A percentile compares a stretch with the other conserved stretches of the same genome.
phyloP scores from a whole-genome alignment of 2,888 invertebrate genomes.

The Epiblema foenella region DNA sequence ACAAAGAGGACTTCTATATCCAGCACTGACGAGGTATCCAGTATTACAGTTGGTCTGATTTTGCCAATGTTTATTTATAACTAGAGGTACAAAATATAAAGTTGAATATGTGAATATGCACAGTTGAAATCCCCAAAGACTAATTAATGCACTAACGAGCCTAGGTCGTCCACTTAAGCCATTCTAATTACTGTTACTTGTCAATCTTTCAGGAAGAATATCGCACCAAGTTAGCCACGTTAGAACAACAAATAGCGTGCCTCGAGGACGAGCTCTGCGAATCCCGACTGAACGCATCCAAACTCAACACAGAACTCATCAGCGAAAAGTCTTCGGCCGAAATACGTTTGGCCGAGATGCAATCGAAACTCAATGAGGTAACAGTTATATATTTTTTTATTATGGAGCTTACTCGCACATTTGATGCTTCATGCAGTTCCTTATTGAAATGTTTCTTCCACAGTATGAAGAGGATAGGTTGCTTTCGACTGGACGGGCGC shows the following conservation, averaged over 20 bases:
- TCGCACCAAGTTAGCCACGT: slow-evolving; percentile 87
- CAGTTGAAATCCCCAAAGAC: no score
- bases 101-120: no score
- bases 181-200: not conserved
- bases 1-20: slow-evolving; percentile 87
- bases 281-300: slow-evolving; percentile 91
- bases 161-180: not conserved
- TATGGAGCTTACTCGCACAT: no score
- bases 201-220: slow-evolving; percentile 85
- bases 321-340: slow-evolving; percentile 94
- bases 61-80: not conserved
- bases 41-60: not conserved
- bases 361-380: slow-evolving; percentile 93
- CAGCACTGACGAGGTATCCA: slow-evolving; percentile 89
- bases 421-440: no score
- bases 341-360: slow-evolving; percentile 94
- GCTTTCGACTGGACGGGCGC: slow-evolving; percentile 92
- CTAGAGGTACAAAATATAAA: no score
- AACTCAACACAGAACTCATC: slow-evolving; percentile 94
- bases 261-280: slow-evolving; percentile 96
- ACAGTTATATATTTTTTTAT: slow-evolving; percentile 32
- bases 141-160: not conserved
- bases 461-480: slow-evolving; percentile 95
- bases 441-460: slow-evolving; percentile 42
- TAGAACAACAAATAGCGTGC: slow-evolving; percentile 93